These are phyloP conservation scores for Dimorphilus gyrociliatus DNA, from an alignment of 2,888 invertebrate genomes.

Conservation along the genomic window DNA sequence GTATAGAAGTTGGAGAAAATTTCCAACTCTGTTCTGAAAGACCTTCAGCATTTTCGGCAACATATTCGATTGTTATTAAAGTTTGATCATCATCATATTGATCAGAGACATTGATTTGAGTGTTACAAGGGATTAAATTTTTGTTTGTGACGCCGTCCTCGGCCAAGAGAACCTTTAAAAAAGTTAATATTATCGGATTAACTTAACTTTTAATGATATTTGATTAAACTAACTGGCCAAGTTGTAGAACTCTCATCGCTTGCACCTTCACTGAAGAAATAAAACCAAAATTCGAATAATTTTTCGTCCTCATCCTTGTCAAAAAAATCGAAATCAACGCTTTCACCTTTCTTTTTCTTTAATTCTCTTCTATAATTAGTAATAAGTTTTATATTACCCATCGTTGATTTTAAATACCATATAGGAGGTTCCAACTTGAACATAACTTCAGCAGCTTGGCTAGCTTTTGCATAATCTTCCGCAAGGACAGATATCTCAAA, in stretches of 20 bases:
- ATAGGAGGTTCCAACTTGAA: conserved; percentile 43
- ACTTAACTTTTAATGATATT: neutral
- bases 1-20: too few relatives aligned
- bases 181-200: too few relatives aligned
- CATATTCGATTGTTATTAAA: too few relatives aligned
- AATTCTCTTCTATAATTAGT: conserved; percentile 55
- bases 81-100: too few relatives aligned
- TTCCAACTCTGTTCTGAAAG: neutral
- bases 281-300: conserved; percentile 92
- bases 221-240: conserved; percentile 54
- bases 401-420: conserved; percentile 57
- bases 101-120: too few relatives aligned
- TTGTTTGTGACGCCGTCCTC: too few relatives aligned
- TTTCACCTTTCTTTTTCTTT: too few relatives aligned
- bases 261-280: conserved; percentile 87
- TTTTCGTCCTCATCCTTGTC: conserved; percentile 9
- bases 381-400: conserved; percentile 45
- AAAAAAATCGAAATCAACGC: too few relatives aligned
- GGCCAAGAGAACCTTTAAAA: too few relatives aligned
- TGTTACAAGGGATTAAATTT: too few relatives aligned
- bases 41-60: neutral
- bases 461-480: conserved; percentile 87
- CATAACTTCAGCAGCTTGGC: conserved; percentile 66
- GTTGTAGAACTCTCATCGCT: conserved; percentile 59
- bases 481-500: conserved; percentile 94